phyloP scores from a whole-genome alignment of 2,888 invertebrate genomes.

The Piscicola geometra region DNA sequence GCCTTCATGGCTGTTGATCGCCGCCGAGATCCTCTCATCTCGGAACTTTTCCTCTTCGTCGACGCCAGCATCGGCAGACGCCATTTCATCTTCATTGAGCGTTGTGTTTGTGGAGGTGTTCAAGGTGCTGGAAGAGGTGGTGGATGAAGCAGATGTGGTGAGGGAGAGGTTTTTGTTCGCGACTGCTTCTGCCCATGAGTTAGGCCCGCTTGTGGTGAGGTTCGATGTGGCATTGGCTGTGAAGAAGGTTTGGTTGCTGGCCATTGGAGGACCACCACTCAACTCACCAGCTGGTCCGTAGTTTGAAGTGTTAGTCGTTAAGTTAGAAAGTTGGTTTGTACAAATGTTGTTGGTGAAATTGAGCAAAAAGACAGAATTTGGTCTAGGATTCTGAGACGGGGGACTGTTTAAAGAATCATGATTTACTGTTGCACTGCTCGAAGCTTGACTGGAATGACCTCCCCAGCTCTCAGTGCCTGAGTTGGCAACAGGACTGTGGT shows the following conservation, averaged over 20 bases:
- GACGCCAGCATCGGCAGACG: not conserved
- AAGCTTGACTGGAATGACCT: not conserved
- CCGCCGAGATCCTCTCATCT: constrained; percentile 32
- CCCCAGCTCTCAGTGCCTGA: constrained; percentile 35
- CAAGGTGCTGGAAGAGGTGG: not conserved
- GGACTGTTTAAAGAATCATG: not conserved
- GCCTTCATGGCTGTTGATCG: constrained; percentile 36
- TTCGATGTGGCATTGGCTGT: constrained; percentile 8
- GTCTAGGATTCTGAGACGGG: not conserved
- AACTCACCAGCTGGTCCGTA: constrained; percentile 29
- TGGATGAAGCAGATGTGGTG: not conserved
- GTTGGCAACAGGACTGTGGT: constrained; percentile 35
- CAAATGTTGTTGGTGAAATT: not conserved
- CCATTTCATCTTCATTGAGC: not conserved
- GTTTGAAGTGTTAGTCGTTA: not conserved
- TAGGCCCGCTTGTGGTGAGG: constrained; percentile 24
- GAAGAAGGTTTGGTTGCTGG: constrained; percentile 18
- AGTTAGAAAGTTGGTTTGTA: too few relatives aligned
- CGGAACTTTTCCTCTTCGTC: constrained; percentile 25
- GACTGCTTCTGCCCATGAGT: constrained; percentile 36
- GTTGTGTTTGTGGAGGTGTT: not conserved
- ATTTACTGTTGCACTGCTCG: not conserved
- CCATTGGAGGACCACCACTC: constrained; percentile 36
- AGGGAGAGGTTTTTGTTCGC: constrained; percentile 29
- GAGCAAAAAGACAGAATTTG: not conserved